phyloP scores from a whole-genome alignment of 1,140 invertebrate genomes.

The Leptopilina clavipes region DNA sequence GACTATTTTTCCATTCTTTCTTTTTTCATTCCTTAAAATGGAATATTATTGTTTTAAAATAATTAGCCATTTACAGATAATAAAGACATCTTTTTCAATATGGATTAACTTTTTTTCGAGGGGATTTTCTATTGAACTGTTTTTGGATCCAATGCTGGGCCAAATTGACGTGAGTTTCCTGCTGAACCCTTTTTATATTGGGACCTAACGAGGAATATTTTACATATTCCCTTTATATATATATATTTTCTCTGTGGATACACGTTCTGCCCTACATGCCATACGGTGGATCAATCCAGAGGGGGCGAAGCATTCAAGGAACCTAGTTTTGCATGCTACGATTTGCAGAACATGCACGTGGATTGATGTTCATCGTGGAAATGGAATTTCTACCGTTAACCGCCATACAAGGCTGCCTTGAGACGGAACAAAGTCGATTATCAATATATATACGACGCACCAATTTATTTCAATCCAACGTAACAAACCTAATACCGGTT shows the following conservation, averaged over 20 bases:
- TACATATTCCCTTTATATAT: constrained; percentile 38
- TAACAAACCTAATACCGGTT: constrained; percentile 30
- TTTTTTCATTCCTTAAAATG: background rate
- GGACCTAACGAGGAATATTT: constrained; percentile 36
- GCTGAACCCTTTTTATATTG: background rate
- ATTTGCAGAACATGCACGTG: constrained; percentile 48
- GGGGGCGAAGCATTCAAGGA: constrained; percentile 45
- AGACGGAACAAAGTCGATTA: constrained; percentile 32
- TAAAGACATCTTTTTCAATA: too few relatives aligned
- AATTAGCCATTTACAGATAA: too few relatives aligned
- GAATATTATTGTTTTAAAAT: background rate
- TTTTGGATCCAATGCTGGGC: too few relatives aligned
- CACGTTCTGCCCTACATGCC: constrained; percentile 45
- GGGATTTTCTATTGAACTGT: too few relatives aligned
- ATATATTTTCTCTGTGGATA: constrained; percentile 29
- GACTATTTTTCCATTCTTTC: too few relatives aligned
- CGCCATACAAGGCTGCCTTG: constrained; percentile 27
- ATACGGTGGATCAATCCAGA: background rate
- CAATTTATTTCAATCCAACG: constrained; percentile 25
- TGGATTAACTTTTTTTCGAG: too few relatives aligned
- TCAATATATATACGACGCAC: constrained; percentile 8
- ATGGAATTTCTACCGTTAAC: constrained; percentile 50
- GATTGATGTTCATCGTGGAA: constrained; percentile 44
- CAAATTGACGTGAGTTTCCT: constrained; percentile 12
- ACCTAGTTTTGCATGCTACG: constrained; percentile 49